Conservation (phyloP, 2,888 invertebrate species). For the Microctonus aethiopoides region DNA sequence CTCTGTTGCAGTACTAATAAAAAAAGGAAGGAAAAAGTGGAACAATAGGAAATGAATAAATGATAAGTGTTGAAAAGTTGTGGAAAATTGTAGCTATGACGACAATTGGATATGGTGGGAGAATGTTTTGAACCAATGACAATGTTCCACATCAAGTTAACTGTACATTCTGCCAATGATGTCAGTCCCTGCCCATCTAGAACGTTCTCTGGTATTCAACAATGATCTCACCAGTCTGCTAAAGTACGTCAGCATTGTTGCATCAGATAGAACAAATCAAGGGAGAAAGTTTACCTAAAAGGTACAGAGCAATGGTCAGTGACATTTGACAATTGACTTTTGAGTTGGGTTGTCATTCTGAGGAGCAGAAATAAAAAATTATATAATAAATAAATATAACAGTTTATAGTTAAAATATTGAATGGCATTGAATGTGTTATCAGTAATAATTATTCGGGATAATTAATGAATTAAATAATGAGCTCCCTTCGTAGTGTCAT, state of each 20-base stretch:
- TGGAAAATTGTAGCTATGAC: constrained; percentile 26
- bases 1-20: neutral
- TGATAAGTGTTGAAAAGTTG: constrained; percentile 19
- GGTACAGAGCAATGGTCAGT: neutral
- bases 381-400: neutral
- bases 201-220: constrained; percentile 11
- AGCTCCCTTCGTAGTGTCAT: constrained; percentile 59
- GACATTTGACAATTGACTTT: constrained; percentile 18
- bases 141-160: constrained; percentile 12
- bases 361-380: neutral
- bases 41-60: constrained; percentile 37
- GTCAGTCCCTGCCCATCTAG: neutral
- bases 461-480: constrained; percentile 55
- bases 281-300: neutral
- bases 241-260: constrained; percentile 29
- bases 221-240: constrained; percentile 13
- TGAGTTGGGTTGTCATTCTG: neutral
- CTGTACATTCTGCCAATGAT: neutral
- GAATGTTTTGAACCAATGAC: neutral
- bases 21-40: constrained; percentile 11
- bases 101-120: neutral
- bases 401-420: neutral
- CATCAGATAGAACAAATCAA: constrained; percentile 19
- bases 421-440: neutral
- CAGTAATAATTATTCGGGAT: neutral